Conservation (phyloP, 2,888 invertebrate species). For the Morpho deidamia region DNA sequence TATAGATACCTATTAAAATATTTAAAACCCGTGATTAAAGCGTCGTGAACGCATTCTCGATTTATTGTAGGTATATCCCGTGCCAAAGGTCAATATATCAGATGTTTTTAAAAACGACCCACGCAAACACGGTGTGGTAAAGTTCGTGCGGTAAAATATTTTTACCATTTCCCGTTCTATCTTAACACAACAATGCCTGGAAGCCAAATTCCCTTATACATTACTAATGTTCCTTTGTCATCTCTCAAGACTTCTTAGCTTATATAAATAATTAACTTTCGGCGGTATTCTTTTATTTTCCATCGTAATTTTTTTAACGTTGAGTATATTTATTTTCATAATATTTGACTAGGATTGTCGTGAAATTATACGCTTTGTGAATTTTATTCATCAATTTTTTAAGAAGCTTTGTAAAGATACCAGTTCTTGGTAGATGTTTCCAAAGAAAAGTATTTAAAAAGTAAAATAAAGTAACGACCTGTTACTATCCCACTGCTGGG, state of each 20-base stretch:
- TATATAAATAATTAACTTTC: constrained; percentile 23
- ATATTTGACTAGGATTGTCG: constrained; percentile 2
- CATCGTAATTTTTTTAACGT: constrained; percentile 6
- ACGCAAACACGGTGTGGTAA: constrained; percentile 11
- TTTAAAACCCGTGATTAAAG: no score
- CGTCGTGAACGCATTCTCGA: no score
- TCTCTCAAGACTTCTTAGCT: constrained; percentile 22
- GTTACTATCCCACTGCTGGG: no score
- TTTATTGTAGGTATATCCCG: constrained; percentile 41
- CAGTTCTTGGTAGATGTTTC: no score
- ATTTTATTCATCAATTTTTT: no score
- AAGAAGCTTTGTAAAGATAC: no score
- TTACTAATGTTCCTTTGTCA: constrained; percentile 22
- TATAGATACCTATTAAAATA: no score
- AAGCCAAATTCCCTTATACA: constrained; percentile 17
- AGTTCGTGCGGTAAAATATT: constrained; percentile 19
- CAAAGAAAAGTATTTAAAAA: no score
- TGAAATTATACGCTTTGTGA: neutral
- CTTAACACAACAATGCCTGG: constrained; percentile 17
- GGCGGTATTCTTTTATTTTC: constrained; percentile 13
- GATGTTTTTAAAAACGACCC: constrained; percentile 29
- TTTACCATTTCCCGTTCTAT: constrained; percentile 18
- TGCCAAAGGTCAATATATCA: constrained; percentile 60
- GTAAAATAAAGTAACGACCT: no score
- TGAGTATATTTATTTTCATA: constrained; percentile 3